Evolutionary conservation across 2,888 invertebrate species (phyloP), one percentile per base, ranked within the genome.

Genomic region (Willowsia nigromaculata): DNA sequence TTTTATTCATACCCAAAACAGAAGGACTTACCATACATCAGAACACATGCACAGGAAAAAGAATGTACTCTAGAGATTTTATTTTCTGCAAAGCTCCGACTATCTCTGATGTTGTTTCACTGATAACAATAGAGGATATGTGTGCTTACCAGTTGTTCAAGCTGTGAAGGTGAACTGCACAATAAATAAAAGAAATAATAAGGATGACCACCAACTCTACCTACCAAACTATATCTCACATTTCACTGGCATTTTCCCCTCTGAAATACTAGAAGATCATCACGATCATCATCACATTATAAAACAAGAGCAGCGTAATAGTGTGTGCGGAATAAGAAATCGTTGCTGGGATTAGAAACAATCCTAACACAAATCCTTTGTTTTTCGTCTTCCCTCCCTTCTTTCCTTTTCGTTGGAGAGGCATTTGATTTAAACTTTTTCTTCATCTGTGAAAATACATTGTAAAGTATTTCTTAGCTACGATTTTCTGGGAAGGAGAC

Each of bases 291-390:
- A 65, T 65, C 65, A 25, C 56, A 84, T 84, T 37, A 82, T 43
- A 82, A 59, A 30, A 43, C 22, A 85, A 62, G 7, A 43, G 74
- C 27, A 5, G n/a, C n/a, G 74, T 50, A 47, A 74, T 74, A 43
- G 71, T 74, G 43, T 74, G 43, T 59, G 30, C 37, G 18, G 85
- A 84, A 84, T 84, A 59, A 59, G 82, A 83, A 83, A 80, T 80
- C 62, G 78, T 85, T 85, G 78, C 65, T 43, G 27, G 78, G 85
- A 85, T 85, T 85, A 85, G 65, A 33, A 78, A 43, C 78, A 85
- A 85, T 78, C 85, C 85, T 30, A 43, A 40, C 82, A 47, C 82
- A 88, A 88, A 88, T 88, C 87, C 87, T 88, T 37, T 80, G 62
- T 76, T 88, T 81, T 87, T 81, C 71, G n/a, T 68, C 78, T 68